Conservation (phyloP, 2,113 vertebrate genomes). For the Urocolius indicus region DNA sequence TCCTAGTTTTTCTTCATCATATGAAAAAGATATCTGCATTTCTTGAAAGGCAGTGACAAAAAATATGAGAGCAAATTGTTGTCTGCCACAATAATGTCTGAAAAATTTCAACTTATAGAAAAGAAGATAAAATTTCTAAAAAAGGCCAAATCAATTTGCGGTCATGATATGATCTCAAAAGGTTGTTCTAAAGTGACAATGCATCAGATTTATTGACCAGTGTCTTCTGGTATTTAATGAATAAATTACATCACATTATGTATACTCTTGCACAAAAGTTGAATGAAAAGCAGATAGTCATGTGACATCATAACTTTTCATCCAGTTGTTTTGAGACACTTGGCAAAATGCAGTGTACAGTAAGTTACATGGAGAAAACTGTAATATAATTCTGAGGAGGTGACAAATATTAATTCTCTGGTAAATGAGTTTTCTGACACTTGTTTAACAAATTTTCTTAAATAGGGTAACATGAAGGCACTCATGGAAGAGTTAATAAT, state of each 20-base stretch:
- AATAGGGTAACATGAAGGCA: neutral
- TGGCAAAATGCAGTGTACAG: neutral
- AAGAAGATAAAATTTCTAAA: neutral
- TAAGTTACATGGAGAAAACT: neutral
- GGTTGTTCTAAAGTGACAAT: neutral
- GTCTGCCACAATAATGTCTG: neutral
- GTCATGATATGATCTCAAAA: neutral
- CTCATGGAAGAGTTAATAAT: neutral
- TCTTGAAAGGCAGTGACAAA: neutral
- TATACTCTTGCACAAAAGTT: neutral
- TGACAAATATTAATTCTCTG: neutral
- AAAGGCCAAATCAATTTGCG: neutral
- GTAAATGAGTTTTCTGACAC: neutral
- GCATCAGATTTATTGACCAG: neutral
- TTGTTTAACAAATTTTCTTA: neutral
- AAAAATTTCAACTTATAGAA: neutral
- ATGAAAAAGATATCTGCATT: neutral
- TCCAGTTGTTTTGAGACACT: neutral
- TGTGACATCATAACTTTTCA: neutral
- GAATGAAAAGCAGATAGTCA: neutral
- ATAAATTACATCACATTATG: neutral
- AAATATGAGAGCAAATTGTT: neutral
- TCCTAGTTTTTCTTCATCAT: neutral
- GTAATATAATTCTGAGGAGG: neutral
- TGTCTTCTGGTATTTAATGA: neutral